Conservation (phyloP, 2,797 vertebrate species). For the Acridotheres tristis region DNA sequence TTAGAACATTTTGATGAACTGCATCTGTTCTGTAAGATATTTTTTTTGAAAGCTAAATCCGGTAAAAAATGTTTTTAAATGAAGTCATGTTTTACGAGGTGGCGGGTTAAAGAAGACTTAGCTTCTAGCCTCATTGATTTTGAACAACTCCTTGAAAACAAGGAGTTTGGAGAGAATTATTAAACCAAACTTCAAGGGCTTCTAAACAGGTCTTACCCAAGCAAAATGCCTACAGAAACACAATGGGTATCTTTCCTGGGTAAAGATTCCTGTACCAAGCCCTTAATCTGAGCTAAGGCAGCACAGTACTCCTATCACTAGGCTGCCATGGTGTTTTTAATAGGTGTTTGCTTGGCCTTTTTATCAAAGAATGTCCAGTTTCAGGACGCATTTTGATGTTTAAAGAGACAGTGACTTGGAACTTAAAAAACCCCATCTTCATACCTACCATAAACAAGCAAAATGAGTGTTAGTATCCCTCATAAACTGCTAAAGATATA, state of each 20-base stretch:
- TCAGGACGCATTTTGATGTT: conserved; percentile 66
- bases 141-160: conserved; percentile 67
- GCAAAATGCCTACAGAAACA: neutral
- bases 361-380: conserved; percentile 46
- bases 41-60: conserved; percentile 63
- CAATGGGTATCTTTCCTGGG: conserved; percentile 33
- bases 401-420: conserved; percentile 56
- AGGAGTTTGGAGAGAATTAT: conserved; percentile 61
- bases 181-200: conserved; percentile 71
- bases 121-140: conserved; percentile 72
- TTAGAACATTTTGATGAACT: conserved; percentile 73
- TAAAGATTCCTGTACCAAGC: conserved; percentile 42
- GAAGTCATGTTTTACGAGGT: conserved; percentile 59
- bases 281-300: conserved; percentile 61
- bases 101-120: conserved; percentile 49
- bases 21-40: conserved; percentile 66
- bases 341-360: conserved; percentile 61
- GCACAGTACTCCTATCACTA: conserved; percentile 39
- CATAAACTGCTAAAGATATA: conserved; percentile 61
- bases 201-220: conserved; percentile 41
- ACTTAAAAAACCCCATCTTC: conserved; percentile 35
- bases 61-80: conserved; percentile 68
- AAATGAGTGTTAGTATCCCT: conserved; percentile 57
- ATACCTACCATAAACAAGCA: neutral
- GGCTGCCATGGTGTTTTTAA: conserved; percentile 71